Conservation (phyloP, 2,797 vertebrate genomes). For the Lemur catta region DNA sequence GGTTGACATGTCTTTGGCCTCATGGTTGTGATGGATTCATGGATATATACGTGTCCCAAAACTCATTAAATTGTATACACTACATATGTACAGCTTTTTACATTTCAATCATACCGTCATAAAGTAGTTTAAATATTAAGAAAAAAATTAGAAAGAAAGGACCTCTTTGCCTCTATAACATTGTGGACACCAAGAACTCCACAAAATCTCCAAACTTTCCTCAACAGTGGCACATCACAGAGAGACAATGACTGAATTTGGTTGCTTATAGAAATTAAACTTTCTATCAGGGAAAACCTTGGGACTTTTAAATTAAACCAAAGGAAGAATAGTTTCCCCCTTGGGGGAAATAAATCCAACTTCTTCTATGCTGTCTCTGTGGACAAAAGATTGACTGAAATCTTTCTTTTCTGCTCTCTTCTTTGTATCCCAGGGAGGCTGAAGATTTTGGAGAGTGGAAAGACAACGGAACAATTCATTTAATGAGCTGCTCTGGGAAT, state of each 20-base stretch:
- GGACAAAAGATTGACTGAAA: background rate
- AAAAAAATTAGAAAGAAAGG: background rate
- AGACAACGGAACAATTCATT: background rate
- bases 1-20: background rate
- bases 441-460: background rate
- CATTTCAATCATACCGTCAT: background rate
- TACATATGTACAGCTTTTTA: background rate
- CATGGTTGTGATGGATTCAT: background rate
- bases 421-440: background rate
- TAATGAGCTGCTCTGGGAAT: background rate
- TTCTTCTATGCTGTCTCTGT: background rate
- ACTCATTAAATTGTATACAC: background rate
- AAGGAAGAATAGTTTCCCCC: conserved; percentile 79
- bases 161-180: background rate
- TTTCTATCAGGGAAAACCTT: background rate
- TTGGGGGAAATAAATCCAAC: background rate
- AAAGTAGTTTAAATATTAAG: background rate
- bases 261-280: background rate
- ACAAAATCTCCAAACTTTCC: background rate
- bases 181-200: background rate
- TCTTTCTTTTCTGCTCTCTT: background rate
- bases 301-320: background rate
- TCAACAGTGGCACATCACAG: background rate
- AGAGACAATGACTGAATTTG: fast-evolving
- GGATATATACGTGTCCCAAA: background rate